Base-by-base conservation (phyloP, 1,140 invertebrate species). In the Dinothrombium tinctorium region DNA sequence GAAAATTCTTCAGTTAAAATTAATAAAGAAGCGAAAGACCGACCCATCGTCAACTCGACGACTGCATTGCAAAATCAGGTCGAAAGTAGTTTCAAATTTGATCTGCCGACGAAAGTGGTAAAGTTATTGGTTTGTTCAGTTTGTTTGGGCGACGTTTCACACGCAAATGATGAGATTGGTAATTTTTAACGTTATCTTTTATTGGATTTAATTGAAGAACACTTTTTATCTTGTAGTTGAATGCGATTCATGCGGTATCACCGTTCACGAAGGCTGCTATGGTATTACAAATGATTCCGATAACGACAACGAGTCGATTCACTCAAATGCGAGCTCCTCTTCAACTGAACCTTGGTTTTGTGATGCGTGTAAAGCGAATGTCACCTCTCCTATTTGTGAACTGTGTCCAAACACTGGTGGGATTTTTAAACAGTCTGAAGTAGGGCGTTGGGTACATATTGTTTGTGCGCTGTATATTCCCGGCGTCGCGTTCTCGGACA, bases 271-370 rank as follows among this genome's bases (percentile, higher is more conserved):
- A 71, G 82, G 74, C 54, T 94, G 86, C 57, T 94, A 92, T 63
- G 86, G 84, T 15, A 76, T 92, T 22, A 81, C 78, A 47, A 24
- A 35, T 17, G 44, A 43, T 26, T 20, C 14, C 11, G 37, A 42
- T 12, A 19, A 14, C 29, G 89, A 94, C 53, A 73, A 73, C 28
- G 74, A 76, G 22, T 89, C 82, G 62, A 71, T 84, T 43, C 76
- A 76, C 4, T 84, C 79, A 53, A 80, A 78, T 14, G 75, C 77
- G 41, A 92, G 84, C 6, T 74, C 83, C 1, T 79, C 78, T 33
- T 83, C 83, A 25, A 94, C 86, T 1, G 86, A 89, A 49, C 87
- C 87, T 0, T 95, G 89, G 89, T 95, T 95, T 60, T 95, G 87
- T 64, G 87, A 95, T 60, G 78, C 84, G 11, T 95, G 89, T 51